Conservation (phyloP, 2,888 invertebrate species). For the Panopea generosa region DNA sequence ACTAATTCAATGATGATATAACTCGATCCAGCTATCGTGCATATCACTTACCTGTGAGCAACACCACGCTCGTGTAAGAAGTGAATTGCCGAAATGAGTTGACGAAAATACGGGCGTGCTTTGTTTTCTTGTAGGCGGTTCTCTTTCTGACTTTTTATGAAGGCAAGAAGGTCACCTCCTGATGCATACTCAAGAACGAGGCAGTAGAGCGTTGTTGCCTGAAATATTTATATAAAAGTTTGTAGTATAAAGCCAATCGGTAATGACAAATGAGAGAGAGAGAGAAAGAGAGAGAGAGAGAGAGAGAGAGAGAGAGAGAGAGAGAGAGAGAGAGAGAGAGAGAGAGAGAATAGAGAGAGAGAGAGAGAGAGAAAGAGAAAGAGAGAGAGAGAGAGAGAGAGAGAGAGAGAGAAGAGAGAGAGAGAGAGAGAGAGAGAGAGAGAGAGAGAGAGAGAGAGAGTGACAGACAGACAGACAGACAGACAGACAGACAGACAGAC, state of each 20-base stretch:
- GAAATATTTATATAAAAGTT: too few relatives aligned
- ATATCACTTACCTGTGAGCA: slow-evolving; percentile 88
- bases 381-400: too few relatives aligned
- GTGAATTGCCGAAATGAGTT: slow-evolving; percentile 89
- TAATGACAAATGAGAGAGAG: too few relatives aligned
- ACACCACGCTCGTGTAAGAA: slow-evolving; percentile 90
- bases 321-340: too few relatives aligned
- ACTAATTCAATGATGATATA: too few relatives aligned
- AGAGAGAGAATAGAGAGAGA: too few relatives aligned
- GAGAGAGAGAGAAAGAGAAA: too few relatives aligned
- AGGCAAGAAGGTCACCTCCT: slow-evolving; percentile 90
- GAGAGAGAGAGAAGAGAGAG: background rate
- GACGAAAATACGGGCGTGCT: slow-evolving; percentile 88
- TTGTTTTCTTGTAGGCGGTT: slow-evolving; percentile 88
- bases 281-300: slow-evolving; percentile 5
- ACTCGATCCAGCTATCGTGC: too few relatives aligned
- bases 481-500: too few relatives aligned
- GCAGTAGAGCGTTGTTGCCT: slow-evolving; percentile 91
- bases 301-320: too few relatives aligned
- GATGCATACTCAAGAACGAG: slow-evolving; percentile 91
- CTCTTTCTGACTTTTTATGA: slow-evolving; percentile 88
- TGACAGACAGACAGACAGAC: too few relatives aligned
- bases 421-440: slow-evolving; percentile 16
- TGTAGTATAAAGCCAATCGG: too few relatives aligned
- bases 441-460: slow-evolving; percentile 17